Conservation (phyloP, 2,797 vertebrate genomes). For the Sparidentex hasta region DNA sequence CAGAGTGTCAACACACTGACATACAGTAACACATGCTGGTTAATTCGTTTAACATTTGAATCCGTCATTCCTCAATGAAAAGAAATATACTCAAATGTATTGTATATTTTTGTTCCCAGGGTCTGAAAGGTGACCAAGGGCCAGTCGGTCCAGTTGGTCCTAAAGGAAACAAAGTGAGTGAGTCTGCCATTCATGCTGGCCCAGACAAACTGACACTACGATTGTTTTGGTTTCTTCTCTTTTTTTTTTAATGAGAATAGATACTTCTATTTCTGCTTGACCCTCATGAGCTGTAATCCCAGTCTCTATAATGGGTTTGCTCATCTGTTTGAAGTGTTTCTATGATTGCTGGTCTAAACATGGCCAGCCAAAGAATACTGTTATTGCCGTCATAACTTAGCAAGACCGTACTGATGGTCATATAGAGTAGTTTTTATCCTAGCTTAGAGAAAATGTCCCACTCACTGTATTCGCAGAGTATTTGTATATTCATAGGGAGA, state of each 20-base stretch:
- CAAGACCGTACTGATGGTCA: conserved; percentile 44
- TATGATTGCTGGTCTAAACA: conserved; percentile 68
- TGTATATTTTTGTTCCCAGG: conserved; percentile 83
- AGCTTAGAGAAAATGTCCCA: conserved; percentile 44
- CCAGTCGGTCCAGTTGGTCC: conserved; percentile 79
- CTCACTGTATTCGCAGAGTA: conserved; percentile 52
- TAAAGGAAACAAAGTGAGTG: conserved; percentile 94
- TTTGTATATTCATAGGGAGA: conserved; percentile 68
- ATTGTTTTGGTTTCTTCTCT: conserved; percentile 28
- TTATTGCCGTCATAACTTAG: conserved; percentile 58
- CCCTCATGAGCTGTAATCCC: conserved; percentile 56
- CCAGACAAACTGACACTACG: conserved; percentile 19
- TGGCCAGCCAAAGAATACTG: conserved; percentile 43
- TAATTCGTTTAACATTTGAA: conserved; percentile 13
- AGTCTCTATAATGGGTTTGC: conserved; percentile 48
- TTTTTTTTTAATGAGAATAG: conserved; percentile 21
- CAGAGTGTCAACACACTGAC: conserved; percentile 52
- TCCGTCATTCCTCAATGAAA: conserved; percentile 16
- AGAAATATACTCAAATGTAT: conserved; percentile 37
- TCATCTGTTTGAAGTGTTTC: conserved; percentile 69
- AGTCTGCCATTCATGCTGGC: conserved; percentile 28
- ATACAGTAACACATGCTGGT: conserved; percentile 40
- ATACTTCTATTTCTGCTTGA: conserved; percentile 52
- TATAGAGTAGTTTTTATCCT: conserved; percentile 60
- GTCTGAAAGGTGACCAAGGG: conserved; percentile 91